Evolutionary conservation across 2,888 invertebrate species (phyloP).

Genomic region (Thecocarcelia acutangulata): DNA sequence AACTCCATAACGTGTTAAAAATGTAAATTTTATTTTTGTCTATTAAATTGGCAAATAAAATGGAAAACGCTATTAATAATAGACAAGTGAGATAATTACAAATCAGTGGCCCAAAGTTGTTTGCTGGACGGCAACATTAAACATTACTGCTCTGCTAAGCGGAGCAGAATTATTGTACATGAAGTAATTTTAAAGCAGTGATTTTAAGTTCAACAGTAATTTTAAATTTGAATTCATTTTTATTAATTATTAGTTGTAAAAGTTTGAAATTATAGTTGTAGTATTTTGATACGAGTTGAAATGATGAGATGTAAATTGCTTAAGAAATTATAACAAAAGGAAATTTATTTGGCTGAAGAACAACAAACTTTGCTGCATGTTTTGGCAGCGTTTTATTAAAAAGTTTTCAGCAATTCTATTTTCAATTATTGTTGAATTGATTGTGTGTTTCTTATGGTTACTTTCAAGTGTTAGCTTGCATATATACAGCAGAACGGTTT

Average conservation of each 20-base stretch:
- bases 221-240: slow-evolving; percentile 6
- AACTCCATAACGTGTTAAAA: slow-evolving; percentile 44
- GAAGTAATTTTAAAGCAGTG: slow-evolving; percentile 12
- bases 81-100: slow-evolving; percentile 50
- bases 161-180: neutral
- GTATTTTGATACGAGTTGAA: neutral
- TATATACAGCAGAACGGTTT: too few species aligned
- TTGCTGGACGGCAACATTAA: slow-evolving; percentile 22
- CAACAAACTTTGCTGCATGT: neutral
- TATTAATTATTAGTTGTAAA: slow-evolving; percentile 38
- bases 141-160: slow-evolving; percentile 3
- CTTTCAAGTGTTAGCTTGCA: too few species aligned
- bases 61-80: slow-evolving; percentile 29
- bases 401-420: too few species aligned
- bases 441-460: too few species aligned
- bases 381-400: neutral
- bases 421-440: too few species aligned
- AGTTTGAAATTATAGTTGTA: slow-evolving; percentile 20
- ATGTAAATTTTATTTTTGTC: slow-evolving; percentile 48
- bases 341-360: neutral
- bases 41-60: slow-evolving; percentile 28
- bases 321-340: neutral
- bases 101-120: slow-evolving; percentile 5
- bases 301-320: slow-evolving; percentile 49
- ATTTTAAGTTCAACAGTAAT: neutral